Percentiles rank a stretch among this genome's conserved stretches.
These are phyloP conservation scores for Magallana gigas DNA, from an alignment of 1,140 invertebrate species.

Conservation along the genomic window DNA sequence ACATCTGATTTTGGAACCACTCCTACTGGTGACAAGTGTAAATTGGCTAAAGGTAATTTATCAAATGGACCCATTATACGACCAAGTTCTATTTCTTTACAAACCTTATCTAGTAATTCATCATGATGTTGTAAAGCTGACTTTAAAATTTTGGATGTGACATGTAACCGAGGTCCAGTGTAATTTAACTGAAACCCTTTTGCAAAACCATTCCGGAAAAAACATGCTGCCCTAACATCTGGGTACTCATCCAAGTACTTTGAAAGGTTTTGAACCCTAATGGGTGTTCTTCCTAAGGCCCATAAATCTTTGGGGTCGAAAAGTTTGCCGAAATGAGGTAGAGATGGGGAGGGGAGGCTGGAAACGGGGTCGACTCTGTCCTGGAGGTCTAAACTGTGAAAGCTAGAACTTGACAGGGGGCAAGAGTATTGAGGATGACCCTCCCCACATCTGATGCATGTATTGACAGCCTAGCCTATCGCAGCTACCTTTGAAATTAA, in stretches of 20 bases:
- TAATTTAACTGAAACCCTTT: constrained; percentile 41
- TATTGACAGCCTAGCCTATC: too few relatives aligned
- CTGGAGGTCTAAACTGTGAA: too few relatives aligned
- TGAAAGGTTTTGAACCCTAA: background rate
- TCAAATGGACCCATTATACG: constrained; percentile 10
- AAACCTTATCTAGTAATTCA: background rate
- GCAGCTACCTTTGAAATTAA: too few relatives aligned
- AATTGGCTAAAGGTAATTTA: background rate
- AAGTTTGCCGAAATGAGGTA: background rate
- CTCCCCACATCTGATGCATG: too few relatives aligned
- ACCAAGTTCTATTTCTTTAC: constrained; percentile 12
- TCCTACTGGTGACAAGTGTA: background rate
- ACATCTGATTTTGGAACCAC: constrained; percentile 27
- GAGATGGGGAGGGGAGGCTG: too few relatives aligned
- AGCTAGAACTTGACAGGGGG: too few relatives aligned
- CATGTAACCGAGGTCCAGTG: background rate
- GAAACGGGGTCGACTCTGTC: too few relatives aligned
- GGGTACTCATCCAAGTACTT: constrained; percentile 22
- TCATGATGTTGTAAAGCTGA: constrained; percentile 3
- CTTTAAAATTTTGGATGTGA: constrained; percentile 24
- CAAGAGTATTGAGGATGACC: too few relatives aligned
- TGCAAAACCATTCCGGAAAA: constrained; percentile 33
- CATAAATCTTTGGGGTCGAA: constrained; percentile 17
- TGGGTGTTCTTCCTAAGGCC: constrained; percentile 42
- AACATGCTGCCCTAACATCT: constrained; percentile 6